Percentiles rank a stretch among this genome's conserved stretches.
Evolutionary conservation across 2,888 invertebrate genomes (phyloP).

Genomic region (Abscondita cerata): DNA sequence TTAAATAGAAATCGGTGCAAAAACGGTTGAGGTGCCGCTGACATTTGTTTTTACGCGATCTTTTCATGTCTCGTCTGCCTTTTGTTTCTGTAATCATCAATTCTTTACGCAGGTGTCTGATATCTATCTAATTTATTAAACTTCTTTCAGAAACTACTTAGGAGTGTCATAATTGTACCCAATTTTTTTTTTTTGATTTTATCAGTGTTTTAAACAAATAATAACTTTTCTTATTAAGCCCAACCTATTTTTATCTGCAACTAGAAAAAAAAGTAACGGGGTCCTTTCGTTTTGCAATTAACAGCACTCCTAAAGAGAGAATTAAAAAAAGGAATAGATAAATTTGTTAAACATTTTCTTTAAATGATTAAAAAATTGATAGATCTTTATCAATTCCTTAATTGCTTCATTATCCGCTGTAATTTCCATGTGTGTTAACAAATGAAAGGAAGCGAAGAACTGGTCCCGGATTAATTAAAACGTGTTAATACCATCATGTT

Average conservation of each 20-base stretch:
- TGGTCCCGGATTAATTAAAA: too few species aligned
- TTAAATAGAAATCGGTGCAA: conserved; percentile 47
- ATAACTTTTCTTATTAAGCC: conserved; percentile 24
- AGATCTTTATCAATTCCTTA: too few species aligned
- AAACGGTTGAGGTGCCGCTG: conserved; percentile 50
- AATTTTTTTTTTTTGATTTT: conserved; percentile 49
- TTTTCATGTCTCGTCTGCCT: conserved; percentile 41
- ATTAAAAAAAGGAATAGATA: too few species aligned
- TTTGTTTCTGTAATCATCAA: conserved; percentile 52
- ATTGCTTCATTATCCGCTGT: too few species aligned
- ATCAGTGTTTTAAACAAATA: not conserved
- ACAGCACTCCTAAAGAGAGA: too few species aligned
- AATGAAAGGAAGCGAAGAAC: too few species aligned
- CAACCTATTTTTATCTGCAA: conserved; percentile 3
- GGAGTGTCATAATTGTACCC: conserved; percentile 53
- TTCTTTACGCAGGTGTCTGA: conserved; percentile 57
- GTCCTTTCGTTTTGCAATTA: not conserved
- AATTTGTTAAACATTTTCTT: too few species aligned
- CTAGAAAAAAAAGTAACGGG: conserved; percentile 4
- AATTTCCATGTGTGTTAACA: too few species aligned
- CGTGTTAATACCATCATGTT: too few species aligned
- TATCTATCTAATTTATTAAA: conserved; percentile 56
- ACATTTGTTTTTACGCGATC: conserved; percentile 55
- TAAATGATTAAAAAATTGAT: too few species aligned
- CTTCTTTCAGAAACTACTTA: conserved; percentile 46